These are phyloP conservation scores for Zaprionus lachaisei DNA, from an alignment of 1,140 invertebrate species.

Conservation along the genomic window DNA sequence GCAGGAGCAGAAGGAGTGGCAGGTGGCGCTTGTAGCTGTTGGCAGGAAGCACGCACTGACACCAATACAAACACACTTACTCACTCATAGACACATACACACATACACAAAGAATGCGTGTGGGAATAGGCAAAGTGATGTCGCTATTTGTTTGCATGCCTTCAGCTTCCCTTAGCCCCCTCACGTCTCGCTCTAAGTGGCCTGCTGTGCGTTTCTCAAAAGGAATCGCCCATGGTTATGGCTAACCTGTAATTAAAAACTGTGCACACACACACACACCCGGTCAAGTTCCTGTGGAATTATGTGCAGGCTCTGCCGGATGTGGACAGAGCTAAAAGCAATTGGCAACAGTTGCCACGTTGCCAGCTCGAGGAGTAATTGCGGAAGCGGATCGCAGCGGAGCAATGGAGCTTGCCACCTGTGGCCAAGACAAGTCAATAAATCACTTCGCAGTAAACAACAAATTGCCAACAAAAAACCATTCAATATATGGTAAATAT, in stretches of 20 bases:
- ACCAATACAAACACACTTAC: slow-evolving; percentile 39
- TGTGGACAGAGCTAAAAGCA: slow-evolving; percentile 52
- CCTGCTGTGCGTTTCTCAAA: slow-evolving; percentile 37
- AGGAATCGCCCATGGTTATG: slow-evolving; percentile 67
- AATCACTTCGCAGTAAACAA: slow-evolving; percentile 57
- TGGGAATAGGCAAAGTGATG: slow-evolving; percentile 50
- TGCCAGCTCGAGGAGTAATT: slow-evolving; percentile 59
- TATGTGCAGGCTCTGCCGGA: slow-evolving; percentile 61
- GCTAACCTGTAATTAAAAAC: slow-evolving; percentile 76
- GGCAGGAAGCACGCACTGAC: slow-evolving; percentile 57
- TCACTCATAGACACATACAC: not conserved
- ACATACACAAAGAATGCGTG: slow-evolving; percentile 28
- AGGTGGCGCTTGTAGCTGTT: slow-evolving; percentile 8
- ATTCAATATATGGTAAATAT: slow-evolving; percentile 20
- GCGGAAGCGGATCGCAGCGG: slow-evolving; percentile 57
- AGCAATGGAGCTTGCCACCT: slow-evolving; percentile 50
- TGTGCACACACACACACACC: slow-evolving; percentile 17
- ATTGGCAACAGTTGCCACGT: slow-evolving; percentile 52
- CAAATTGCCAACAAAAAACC: slow-evolving; percentile 27
- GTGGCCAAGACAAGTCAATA: slow-evolving; percentile 60
- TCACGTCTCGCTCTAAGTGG: slow-evolving; percentile 15
- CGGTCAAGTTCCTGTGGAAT: slow-evolving; percentile 47
- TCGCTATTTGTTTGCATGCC: slow-evolving; percentile 46
- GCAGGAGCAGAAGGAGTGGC: not conserved
- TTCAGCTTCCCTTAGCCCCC: not conserved